A percentile compares a stretch with the other conserved stretches of the same genome.
These are phyloP conservation scores for Characodon lateralis DNA, from an alignment of 2,797 vertebrate genomes.

Conservation along the genomic window DNA sequence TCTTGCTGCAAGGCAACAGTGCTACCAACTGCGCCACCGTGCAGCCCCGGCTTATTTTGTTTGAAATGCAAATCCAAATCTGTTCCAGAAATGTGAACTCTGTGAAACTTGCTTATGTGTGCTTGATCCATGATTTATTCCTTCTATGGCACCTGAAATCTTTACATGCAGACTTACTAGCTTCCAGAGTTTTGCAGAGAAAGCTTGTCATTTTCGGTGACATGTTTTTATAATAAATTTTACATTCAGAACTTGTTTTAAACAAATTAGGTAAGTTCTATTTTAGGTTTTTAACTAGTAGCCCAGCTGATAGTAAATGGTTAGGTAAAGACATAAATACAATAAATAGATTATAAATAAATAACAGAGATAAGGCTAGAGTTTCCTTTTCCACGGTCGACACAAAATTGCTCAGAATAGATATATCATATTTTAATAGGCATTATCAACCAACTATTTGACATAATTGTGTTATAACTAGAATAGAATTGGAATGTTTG, in stretches of 20 bases:
- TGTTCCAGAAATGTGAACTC: neutral
- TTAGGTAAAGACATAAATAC: neutral
- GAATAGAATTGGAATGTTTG: neutral
- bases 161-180: neutral
- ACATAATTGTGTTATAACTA: neutral
- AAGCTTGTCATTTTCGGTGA: neutral
- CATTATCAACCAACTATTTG: neutral
- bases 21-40: too few relatives aligned
- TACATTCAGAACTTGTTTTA: neutral
- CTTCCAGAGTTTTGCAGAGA: neutral
- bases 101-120: neutral
- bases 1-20: too few relatives aligned
- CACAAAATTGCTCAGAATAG: neutral
- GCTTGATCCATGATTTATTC: neutral
- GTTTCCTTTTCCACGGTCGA: neutral
- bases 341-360: neutral
- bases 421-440: neutral
- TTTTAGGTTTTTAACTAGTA: neutral
- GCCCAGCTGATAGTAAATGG: neutral
- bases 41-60: neutral
- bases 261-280: neutral
- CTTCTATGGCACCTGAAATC: neutral
- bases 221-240: neutral
- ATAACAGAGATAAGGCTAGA: neutral
- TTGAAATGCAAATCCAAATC: conserved; percentile 2